These are phyloP conservation scores for Acanthopagrus latus DNA, from an alignment of 2,797 vertebrate species.

Conservation along the genomic window DNA sequence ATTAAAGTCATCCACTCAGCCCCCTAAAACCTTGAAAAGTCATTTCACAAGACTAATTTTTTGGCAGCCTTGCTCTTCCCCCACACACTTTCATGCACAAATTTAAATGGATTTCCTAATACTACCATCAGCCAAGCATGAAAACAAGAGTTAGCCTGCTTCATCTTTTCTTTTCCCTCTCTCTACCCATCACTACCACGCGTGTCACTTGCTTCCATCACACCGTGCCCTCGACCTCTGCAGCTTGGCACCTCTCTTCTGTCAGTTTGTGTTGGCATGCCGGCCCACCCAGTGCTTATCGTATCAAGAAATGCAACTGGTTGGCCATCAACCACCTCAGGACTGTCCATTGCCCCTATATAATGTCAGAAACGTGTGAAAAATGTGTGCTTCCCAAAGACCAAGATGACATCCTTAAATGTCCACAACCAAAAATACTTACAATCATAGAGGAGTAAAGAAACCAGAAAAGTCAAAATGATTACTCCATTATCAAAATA, in stretches of 20 bases:
- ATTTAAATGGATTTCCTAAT: conserved; percentile 53
- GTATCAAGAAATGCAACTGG: conserved; percentile 20
- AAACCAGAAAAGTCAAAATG: too few relatives aligned
- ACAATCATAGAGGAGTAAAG: too few relatives aligned
- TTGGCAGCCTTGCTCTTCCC: conserved; percentile 33
- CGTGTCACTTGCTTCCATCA: conserved; percentile 27
- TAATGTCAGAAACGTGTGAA: too few relatives aligned
- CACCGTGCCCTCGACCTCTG: conserved; percentile 2
- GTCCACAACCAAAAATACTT: too few relatives aligned
- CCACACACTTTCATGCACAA: conserved; percentile 53
- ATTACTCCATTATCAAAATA: too few relatives aligned
- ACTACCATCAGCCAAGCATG: conserved; percentile 54
- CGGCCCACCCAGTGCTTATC: not conserved
- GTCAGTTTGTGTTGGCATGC: conserved; percentile 59
- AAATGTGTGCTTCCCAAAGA: too few relatives aligned
- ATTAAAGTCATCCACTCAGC: conserved; percentile 60
- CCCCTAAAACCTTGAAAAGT: conserved; percentile 53
- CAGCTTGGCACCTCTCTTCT: conserved; percentile 15
- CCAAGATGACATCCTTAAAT: too few relatives aligned
- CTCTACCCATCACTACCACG: conserved; percentile 28
- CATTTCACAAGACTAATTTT: conserved; percentile 45
- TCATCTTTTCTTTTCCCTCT: conserved; percentile 23
- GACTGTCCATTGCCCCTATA: too few relatives aligned
- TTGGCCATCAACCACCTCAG: not conserved
- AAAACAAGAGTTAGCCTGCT: conserved; percentile 52